These are phyloP conservation scores for Cygnus olor DNA, from an alignment of 2,797 vertebrate genomes.

Conservation along the genomic window DNA sequence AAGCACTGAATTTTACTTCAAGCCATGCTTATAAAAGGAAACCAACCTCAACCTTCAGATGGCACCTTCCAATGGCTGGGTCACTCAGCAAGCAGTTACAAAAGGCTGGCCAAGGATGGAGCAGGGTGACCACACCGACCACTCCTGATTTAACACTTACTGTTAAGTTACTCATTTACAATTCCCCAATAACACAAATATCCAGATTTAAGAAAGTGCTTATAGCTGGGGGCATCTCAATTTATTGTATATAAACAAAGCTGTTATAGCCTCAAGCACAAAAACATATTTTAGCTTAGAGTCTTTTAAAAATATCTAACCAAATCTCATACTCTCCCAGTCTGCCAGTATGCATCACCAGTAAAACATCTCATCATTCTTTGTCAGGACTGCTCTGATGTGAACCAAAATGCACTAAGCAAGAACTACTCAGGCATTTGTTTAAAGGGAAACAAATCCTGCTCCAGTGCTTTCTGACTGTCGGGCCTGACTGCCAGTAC, in stretches of 20 bases:
- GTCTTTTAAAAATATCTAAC: neutral
- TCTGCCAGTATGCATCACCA: fast-evolving
- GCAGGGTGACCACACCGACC: neutral
- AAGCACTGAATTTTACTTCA: neutral
- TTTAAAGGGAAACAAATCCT: neutral
- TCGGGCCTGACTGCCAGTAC: neutral
- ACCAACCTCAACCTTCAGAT: neutral
- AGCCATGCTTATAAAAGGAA: neutral
- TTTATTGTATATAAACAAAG: neutral
- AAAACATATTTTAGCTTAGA: neutral
- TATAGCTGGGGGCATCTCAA: neutral
- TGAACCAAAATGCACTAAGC: neutral
- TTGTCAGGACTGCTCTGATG: neutral
- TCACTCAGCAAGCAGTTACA: fast-evolving
- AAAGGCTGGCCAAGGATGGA: neutral
- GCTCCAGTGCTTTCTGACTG: neutral
- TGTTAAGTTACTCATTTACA: neutral
- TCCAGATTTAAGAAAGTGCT: neutral
- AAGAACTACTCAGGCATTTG: neutral
- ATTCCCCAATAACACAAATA: neutral
- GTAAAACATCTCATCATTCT: neutral
- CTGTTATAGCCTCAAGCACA: neutral
- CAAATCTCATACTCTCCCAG: neutral
- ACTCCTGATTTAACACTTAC: neutral
- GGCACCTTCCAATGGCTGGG: neutral